A percentile compares a stretch with the other conserved stretches of the same genome.
phyloP scores from a whole-genome alignment of 2,113 vertebrate genomes.

The Colaptes auratus region DNA sequence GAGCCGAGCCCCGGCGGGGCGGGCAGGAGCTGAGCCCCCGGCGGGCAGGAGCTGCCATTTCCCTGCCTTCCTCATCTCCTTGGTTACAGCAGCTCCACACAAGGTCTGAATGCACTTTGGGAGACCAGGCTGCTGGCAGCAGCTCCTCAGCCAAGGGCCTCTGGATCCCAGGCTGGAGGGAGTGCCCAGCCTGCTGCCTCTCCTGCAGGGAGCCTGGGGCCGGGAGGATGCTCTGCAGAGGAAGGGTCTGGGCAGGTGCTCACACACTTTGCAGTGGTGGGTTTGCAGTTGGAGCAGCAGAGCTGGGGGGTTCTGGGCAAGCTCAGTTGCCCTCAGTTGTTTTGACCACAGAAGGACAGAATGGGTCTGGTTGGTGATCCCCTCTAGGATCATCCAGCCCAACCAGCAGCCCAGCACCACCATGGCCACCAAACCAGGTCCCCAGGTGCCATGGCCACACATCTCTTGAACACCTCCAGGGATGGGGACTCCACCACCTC shows the following conservation, averaged over 20 bases:
- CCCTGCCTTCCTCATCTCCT: neutral
- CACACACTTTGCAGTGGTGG: neutral
- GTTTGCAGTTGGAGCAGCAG: accelerated
- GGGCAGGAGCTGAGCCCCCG: neutral
- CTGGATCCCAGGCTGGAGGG: neutral
- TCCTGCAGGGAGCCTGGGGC: accelerated
- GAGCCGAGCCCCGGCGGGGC: neutral
- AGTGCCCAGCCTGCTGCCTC: neutral
- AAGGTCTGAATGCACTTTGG: accelerated
- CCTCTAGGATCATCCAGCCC: no score
- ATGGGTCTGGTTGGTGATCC: no score
- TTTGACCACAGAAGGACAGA: no score
- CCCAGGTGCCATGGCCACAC: no score
- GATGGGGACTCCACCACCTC: no score
- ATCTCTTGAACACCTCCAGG: no score
- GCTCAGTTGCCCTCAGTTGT: neutral
- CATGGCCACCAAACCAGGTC: no score
- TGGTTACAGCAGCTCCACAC: slow-evolving; percentile 1
- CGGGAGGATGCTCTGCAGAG: neutral
- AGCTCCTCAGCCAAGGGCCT: neutral
- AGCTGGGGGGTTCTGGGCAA: accelerated
- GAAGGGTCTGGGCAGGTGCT: no score
- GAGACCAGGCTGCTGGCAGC: neutral
- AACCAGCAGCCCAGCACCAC: no score
- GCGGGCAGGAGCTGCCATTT: neutral